These are phyloP conservation scores for Myopa tessellatipennis DNA, from an alignment of 2,888 invertebrate genomes.

Conservation along the genomic window DNA sequence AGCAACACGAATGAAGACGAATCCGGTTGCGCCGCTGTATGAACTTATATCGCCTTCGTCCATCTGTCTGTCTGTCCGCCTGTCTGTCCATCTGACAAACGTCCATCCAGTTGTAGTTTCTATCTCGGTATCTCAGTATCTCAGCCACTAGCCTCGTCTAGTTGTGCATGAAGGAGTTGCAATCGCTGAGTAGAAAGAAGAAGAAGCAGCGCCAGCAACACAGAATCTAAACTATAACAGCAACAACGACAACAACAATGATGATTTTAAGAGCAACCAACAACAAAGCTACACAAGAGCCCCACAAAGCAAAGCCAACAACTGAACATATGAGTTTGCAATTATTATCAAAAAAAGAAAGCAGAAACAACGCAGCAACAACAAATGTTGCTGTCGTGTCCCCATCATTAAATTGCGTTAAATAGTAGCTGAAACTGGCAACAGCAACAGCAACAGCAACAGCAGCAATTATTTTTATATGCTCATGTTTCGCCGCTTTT, in stretches of 20 bases:
- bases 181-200: neutral
- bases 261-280: constrained; percentile 21
- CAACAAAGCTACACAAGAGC: constrained; percentile 23
- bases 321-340: constrained; percentile 28
- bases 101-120: neutral
- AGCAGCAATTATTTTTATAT: constrained; percentile 50
- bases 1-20: too few species aligned
- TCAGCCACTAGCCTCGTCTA: neutral
- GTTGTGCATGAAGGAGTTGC: neutral
- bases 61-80: neutral
- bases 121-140: too few species aligned
- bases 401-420: constrained; percentile 48
- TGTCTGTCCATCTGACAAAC: too few species aligned
- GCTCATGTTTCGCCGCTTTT: constrained; percentile 34
- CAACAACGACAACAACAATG: constrained; percentile 32
- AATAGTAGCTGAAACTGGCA: constrained; percentile 50
- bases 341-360: constrained; percentile 32
- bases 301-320: neutral
- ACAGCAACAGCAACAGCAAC: too few species aligned
- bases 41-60: neutral
- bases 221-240: too few species aligned
- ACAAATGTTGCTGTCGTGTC: constrained; percentile 6
- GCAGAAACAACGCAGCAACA: neutral
- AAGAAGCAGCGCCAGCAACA: constrained; percentile 8
- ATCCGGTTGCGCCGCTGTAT: neutral